Evolutionary conservation across 2,888 invertebrate genomes (phyloP), one percentile per base, ranked within the genome.

Genomic region (Drosophila leonis): DNA sequence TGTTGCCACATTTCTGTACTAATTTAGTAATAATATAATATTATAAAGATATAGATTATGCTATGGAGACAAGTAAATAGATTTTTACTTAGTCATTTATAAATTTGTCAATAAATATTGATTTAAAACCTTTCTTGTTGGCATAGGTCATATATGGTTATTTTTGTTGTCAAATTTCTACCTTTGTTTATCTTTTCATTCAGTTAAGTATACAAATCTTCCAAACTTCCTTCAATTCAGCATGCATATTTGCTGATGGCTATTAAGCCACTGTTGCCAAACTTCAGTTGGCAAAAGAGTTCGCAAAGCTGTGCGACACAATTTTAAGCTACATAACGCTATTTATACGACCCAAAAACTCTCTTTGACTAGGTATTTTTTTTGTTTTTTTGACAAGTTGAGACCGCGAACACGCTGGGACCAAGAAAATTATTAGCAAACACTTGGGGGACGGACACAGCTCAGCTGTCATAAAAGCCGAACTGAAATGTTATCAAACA

Each of bases 401-500:
- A 56, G 52, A n/a, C 31, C 51, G 35, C 68, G 57, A 18, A 64
- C 56, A 31, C 31, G 12, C 18, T 18, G 49, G 7, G 33, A 52
- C 51, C 20, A 18, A 52, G 18, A 57, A 70, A 74, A 76, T 82
- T 72, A 85, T 88, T 85, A 85, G 86, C 69, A 49, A 41, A 41
- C 65, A 66, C 63, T 68, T 74, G 68, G 64, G 48, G 65, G 63
- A 76, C 68, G 74, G 65, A 72, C 70, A 71, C 73, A 82, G 69
- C 76, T 88, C 89, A 90, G 72, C 69, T 88, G 83, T 70, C 90
- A 78, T 48, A 48, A 48, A 69, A 83, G 73, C 67, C 68, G 63
- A 64, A 72, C 62, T 69, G 56, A 74, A 90, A 86, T 86, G 83
- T 78, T 88, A 76, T 86, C 74, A 90, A 90, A 90, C 81, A 85